A percentile compares a stretch with the other conserved stretches of the same genome.
phyloP scores from a whole-genome alignment of 2,113 vertebrate genomes.

The Periophthalmodon schlosseri region DNA sequence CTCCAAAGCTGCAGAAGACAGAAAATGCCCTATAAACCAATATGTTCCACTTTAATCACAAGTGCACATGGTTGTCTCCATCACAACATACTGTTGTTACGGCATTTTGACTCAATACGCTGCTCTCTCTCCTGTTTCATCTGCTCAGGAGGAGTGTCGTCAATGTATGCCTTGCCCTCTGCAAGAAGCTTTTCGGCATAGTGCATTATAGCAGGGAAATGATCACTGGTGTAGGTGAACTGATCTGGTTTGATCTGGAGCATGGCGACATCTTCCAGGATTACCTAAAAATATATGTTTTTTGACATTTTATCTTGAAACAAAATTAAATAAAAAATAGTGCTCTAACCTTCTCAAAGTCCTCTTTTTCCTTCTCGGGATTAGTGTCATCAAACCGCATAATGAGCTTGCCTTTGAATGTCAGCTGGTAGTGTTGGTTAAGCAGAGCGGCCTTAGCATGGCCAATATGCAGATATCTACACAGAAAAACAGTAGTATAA shows the following conservation, averaged over 20 bases:
- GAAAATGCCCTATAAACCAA: background rate
- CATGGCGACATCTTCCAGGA: conserved; percentile 96
- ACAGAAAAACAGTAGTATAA: background rate
- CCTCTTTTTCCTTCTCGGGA: conserved; percentile 99
- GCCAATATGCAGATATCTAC: conserved; percentile 95
- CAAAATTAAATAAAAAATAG: too few species aligned
- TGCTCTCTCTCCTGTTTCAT: conserved; percentile 97
- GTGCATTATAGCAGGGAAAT: conserved; percentile 88
- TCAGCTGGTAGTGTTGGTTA: conserved; percentile 98
- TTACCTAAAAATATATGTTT: conserved; percentile 79
- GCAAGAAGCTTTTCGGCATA: conserved; percentile 89
- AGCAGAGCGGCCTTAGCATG: conserved; percentile 97
- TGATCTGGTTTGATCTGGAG: conserved; percentile 95
- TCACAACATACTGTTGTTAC: conserved; percentile 82
- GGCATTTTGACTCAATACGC: conserved; percentile 85
- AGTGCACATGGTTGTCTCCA: background rate
- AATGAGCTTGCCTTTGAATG: conserved; percentile 97
- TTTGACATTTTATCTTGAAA: background rate
- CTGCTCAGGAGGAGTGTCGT: conserved; percentile 91
- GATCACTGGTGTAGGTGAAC: conserved; percentile 97
- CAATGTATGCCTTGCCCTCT: conserved; percentile 93
- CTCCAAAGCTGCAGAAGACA: conserved; percentile 81
- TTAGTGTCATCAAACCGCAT: conserved; percentile 99
- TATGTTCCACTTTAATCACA: background rate
- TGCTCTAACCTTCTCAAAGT: conserved; percentile 94